These are phyloP conservation scores for Thyatira batis DNA, from an alignment of 2,888 invertebrate genomes.

Conservation along the genomic window DNA sequence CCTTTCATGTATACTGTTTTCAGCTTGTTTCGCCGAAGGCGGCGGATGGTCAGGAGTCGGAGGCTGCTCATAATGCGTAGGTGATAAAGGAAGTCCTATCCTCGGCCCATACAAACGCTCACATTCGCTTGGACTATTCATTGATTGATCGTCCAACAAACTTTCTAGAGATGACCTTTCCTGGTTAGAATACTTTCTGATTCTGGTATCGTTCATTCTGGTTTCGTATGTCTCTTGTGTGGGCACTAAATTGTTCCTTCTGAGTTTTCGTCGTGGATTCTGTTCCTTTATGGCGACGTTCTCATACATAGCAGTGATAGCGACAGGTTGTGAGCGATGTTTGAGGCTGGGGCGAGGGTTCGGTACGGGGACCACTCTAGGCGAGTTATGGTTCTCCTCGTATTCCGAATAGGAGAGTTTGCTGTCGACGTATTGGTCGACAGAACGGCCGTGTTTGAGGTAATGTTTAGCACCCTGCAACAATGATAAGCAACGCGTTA, in stretches of 20 bases:
- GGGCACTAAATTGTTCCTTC: constrained; percentile 81
- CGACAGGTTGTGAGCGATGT: constrained; percentile 84
- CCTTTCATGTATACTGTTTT: constrained; percentile 93
- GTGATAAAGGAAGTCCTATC: constrained; percentile 88
- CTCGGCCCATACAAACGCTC: constrained; percentile 69
- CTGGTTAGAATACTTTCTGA: constrained; percentile 77
- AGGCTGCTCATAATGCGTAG: constrained; percentile 94
- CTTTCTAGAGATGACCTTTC: constrained; percentile 83
- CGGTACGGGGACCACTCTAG: constrained; percentile 70
- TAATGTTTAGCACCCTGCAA: constrained; percentile 80
- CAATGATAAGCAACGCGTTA: constrained; percentile 37
- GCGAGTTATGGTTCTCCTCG: constrained; percentile 74
- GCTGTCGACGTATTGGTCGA: constrained; percentile 91
- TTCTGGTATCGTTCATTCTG: constrained; percentile 62
- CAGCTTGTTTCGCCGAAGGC: constrained; percentile 94
- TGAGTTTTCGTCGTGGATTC: constrained; percentile 87
- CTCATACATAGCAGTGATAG: constrained; percentile 88
- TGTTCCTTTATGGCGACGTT: constrained; percentile 87
- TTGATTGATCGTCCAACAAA: constrained; percentile 81
- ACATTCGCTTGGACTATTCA: constrained; percentile 77
- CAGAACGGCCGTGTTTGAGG: constrained; percentile 87
- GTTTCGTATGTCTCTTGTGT: constrained; percentile 85
- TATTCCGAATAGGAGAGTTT: constrained; percentile 80
- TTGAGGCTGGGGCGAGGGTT: constrained; percentile 72
- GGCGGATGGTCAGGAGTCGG: constrained; percentile 97